Evolutionary conservation across 2,888 invertebrate genomes (phyloP).

Genomic region (Conops quadrifasciatus): DNA sequence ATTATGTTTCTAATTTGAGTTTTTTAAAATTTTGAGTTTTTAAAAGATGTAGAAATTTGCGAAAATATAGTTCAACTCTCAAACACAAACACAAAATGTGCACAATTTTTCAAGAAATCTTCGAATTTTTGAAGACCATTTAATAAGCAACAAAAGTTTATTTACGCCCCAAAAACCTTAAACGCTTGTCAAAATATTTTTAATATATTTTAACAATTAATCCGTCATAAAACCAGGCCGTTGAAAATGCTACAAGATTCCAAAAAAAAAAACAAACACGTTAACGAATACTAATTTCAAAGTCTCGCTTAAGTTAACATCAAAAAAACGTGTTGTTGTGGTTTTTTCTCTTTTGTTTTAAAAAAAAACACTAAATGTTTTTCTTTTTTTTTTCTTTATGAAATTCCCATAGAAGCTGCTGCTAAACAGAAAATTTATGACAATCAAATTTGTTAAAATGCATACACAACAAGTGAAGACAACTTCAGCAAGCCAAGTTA

Average conservation of each 20-base stretch:
- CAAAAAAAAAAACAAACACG: not conserved
- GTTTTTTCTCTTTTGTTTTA: not conserved
- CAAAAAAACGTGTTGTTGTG: not conserved
- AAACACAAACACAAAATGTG: no score
- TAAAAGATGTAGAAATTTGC: no score
- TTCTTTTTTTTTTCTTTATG: not conserved
- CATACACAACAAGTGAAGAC: not conserved
- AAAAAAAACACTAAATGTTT: not conserved
- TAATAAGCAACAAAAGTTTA: no score
- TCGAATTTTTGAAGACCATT: no score
- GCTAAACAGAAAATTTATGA: conserved; percentile 12
- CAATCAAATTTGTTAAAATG: conserved; percentile 1
- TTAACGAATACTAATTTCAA: not conserved
- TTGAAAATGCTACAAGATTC: not conserved
- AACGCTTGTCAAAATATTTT: no score
- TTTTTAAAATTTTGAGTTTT: no score
- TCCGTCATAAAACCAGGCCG: conserved; percentile 5
- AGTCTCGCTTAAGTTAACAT: not conserved
- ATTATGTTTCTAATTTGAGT: no score
- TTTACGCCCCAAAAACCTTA: no score
- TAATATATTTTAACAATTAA: not conserved
- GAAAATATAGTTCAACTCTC: no score
- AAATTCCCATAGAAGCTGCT: conserved; percentile 8
- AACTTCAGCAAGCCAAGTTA: conserved; percentile 1
- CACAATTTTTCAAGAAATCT: no score